Conservation (phyloP, 1,140 invertebrate genomes). For the Heliconius hermathena region DNA sequence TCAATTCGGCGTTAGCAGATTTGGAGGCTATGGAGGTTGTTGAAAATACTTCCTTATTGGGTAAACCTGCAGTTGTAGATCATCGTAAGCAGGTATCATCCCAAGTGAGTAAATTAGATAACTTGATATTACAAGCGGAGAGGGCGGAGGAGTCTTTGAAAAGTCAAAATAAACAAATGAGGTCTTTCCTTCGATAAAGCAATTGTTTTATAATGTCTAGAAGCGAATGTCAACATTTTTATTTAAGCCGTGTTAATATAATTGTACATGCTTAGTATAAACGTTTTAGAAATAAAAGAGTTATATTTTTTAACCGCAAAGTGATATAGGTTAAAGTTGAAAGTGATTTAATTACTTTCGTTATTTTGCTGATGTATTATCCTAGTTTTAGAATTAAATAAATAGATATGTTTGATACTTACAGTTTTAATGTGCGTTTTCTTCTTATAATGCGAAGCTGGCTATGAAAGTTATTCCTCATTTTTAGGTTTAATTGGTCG, state of each 20-base stretch:
- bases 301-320: constrained; percentile 3
- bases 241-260: neutral
- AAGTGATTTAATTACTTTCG: constrained; percentile 8
- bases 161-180: constrained; percentile 88
- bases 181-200: constrained; percentile 83
- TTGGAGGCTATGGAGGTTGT: constrained; percentile 71
- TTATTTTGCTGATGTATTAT: neutral
- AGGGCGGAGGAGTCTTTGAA: constrained; percentile 85
- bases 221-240: constrained; percentile 1
- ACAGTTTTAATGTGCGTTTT: neutral
- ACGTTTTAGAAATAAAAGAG: neutral
- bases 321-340: constrained; percentile 9
- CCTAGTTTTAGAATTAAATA: neutral
- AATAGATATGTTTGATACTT: neutral
- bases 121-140: constrained; percentile 85
- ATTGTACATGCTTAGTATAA: constrained; percentile 6
- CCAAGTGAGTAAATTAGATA: constrained; percentile 85
- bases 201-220: neutral
- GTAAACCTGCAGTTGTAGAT: constrained; percentile 71
- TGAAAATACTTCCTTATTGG: constrained; percentile 54
- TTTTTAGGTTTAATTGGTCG: neutral
- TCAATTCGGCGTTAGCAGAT: constrained; percentile 78
- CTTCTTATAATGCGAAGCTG: neutral
- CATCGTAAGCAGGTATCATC: constrained; percentile 83
- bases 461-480: neutral